A percentile compares a stretch with the other conserved stretches of the same genome.
These are phyloP conservation scores for Myzus persicae DNA, from an alignment of 1,140 invertebrate species.

Conservation along the genomic window DNA sequence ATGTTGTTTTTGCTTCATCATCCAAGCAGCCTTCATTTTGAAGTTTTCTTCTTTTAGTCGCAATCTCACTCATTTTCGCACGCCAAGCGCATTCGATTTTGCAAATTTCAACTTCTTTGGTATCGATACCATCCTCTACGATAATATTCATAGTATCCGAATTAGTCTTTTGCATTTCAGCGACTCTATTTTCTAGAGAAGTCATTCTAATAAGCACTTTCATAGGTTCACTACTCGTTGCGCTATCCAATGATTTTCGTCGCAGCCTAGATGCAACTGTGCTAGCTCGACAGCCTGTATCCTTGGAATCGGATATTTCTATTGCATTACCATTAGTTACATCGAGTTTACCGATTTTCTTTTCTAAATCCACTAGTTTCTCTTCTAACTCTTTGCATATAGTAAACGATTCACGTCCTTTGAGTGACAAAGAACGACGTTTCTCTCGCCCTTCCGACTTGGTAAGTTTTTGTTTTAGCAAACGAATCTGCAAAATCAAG, in stretches of 20 bases:
- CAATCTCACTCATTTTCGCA: conserved; percentile 72
- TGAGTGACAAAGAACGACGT: conserved; percentile 80
- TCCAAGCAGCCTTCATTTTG: conserved; percentile 72
- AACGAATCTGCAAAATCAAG: conserved; percentile 68
- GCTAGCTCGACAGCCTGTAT: conserved; percentile 10
- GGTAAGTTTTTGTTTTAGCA: conserved; percentile 79
- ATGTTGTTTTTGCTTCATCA: conserved; percentile 71
- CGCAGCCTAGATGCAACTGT: conserved; percentile 64
- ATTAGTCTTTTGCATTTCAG: conserved; percentile 44
- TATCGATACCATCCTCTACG: conserved; percentile 37
- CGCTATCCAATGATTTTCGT: conserved; percentile 78
- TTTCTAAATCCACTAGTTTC: conserved; percentile 80
- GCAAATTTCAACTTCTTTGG: conserved; percentile 40
- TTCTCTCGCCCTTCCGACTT: conserved; percentile 81
- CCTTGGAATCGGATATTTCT: conserved; percentile 14
- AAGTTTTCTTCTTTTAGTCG: conserved; percentile 70
- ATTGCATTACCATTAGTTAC: conserved; percentile 65
- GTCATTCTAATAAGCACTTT: conserved; percentile 78
- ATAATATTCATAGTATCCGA: conserved; percentile 29
- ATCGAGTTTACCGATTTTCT: conserved; percentile 76
- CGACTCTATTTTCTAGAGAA: conserved; percentile 69
- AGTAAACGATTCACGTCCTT: conserved; percentile 79
- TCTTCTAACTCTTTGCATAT: conserved; percentile 84
- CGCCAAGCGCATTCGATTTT: conserved; percentile 66
- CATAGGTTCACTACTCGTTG: conserved; percentile 78